Conservation (phyloP, 2,113 vertebrate genomes). For the Alosa alosa region DNA sequence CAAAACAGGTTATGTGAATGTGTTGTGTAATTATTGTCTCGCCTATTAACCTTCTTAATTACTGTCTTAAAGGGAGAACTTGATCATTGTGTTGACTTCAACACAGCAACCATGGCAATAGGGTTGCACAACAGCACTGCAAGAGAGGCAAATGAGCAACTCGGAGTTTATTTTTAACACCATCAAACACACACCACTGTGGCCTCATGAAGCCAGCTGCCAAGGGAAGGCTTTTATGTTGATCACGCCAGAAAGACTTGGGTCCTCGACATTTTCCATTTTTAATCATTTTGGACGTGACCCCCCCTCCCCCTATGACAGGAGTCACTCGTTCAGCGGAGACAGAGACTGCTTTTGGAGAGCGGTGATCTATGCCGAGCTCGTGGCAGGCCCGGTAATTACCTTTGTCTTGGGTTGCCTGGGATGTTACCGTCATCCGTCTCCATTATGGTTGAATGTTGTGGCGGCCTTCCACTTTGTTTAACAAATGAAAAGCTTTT, state of each 20-base stretch:
- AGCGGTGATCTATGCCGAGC: slow-evolving; percentile 61
- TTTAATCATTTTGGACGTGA: slow-evolving; percentile 47
- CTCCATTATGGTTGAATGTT: slow-evolving; percentile 69
- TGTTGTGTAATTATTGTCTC: not conserved
- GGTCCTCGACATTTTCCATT: slow-evolving; percentile 34
- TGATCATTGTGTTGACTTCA: not conserved
- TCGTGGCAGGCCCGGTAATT: slow-evolving; percentile 72
- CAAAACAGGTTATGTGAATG: not conserved
- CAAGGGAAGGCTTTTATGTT: slow-evolving; percentile 36
- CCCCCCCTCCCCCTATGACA: slow-evolving; percentile 25
- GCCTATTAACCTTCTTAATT: not conserved
- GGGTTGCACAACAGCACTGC: not conserved
- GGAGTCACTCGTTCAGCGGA: slow-evolving; percentile 40
- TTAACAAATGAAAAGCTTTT: slow-evolving; percentile 75
- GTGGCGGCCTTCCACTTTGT: slow-evolving; percentile 71
- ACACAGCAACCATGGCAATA: not conserved
- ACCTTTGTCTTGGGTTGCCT: slow-evolving; percentile 65
- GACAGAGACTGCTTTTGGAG: slow-evolving; percentile 48
- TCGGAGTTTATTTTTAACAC: slow-evolving; percentile 1
- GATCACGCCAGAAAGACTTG: slow-evolving; percentile 38
- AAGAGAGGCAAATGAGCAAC: not conserved
- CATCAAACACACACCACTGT: not conserved
- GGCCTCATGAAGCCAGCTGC: not conserved
- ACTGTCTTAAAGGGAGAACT: not conserved
- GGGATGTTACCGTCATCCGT: slow-evolving; percentile 68